Evolutionary conservation across 2,797 vertebrate species (phyloP).

Genomic region (Phrynocephalus forsythii): DNA sequence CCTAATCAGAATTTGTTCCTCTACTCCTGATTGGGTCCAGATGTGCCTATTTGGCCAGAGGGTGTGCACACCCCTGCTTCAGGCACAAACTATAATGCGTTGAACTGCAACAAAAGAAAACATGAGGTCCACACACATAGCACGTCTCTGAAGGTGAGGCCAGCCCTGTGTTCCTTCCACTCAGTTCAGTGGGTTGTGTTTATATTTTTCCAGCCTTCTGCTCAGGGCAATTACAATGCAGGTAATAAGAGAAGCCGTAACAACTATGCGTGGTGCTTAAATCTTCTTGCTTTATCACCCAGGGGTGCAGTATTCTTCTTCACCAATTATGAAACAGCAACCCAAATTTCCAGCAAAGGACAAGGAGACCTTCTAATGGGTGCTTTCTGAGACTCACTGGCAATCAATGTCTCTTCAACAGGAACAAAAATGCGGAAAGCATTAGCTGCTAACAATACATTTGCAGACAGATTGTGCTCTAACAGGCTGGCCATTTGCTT

Average conservation of each 20-base stretch:
- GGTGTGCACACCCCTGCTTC: background rate
- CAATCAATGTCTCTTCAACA: constrained; percentile 19
- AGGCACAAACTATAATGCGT: background rate
- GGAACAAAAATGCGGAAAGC: background rate
- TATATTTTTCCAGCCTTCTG: background rate
- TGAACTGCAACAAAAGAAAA: background rate
- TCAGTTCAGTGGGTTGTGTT: background rate
- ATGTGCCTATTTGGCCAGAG: no score
- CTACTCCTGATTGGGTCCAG: no score
- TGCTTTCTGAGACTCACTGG: background rate
- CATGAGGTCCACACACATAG: background rate
- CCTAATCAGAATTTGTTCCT: no score
- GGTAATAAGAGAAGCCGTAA: background rate
- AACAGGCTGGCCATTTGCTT: background rate
- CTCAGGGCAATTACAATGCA: constrained; percentile 7
- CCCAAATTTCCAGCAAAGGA: background rate
- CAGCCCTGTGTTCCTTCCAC: background rate
- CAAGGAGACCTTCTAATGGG: background rate
- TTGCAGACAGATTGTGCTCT: constrained; percentile 1
- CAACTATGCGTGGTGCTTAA: constrained; percentile 2
- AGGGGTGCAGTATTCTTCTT: background rate
- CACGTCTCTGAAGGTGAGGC: constrained; percentile 15
- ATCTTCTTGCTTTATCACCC: constrained; percentile 12
- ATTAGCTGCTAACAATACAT: constrained; percentile 20
- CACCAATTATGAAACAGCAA: constrained; percentile 4